phyloP scores from a whole-genome alignment of 2,113 vertebrate genomes.

The Plestiodon gilberti region DNA sequence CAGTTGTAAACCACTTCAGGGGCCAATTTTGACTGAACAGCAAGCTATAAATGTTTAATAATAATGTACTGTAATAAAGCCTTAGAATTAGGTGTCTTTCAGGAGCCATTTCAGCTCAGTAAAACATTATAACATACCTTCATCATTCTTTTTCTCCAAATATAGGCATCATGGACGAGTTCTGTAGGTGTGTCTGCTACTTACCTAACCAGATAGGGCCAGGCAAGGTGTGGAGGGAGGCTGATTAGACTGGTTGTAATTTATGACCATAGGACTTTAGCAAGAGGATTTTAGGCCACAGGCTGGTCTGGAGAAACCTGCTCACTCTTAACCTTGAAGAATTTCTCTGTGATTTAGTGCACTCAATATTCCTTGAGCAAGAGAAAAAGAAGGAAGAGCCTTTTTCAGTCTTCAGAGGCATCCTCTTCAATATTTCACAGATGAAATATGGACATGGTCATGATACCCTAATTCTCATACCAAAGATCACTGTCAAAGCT shows the following conservation, averaged over 20 bases:
- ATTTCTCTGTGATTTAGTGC: neutral
- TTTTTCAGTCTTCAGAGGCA: neutral
- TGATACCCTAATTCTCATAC: too few relatives aligned
- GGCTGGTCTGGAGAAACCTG: conserved; percentile 4
- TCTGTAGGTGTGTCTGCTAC: conserved; percentile 20
- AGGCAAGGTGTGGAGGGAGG: neutral
- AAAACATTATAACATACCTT: neutral
- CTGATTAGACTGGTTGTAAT: neutral
- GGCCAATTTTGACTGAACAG: too few relatives aligned
- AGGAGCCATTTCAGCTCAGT: neutral
- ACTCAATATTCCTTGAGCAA: neutral
- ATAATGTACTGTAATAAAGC: too few relatives aligned
- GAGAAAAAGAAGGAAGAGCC: neutral
- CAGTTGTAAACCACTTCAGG: too few relatives aligned
- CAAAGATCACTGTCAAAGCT: too few relatives aligned
- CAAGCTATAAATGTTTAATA: too few relatives aligned
- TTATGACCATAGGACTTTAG: neutral
- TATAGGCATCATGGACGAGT: neutral
- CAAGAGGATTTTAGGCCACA: conserved; percentile 6
- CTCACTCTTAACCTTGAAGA: neutral
- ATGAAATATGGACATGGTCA: too few relatives aligned
- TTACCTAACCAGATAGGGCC: neutral
- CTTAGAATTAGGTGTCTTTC: neutral
- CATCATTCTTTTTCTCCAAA: neutral
- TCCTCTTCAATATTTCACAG: too few relatives aligned